A percentile compares a stretch with the other conserved stretches of the same genome.
Conservation (phyloP, 2,113 vertebrate species). For the Capreolus pygargus region DNA sequence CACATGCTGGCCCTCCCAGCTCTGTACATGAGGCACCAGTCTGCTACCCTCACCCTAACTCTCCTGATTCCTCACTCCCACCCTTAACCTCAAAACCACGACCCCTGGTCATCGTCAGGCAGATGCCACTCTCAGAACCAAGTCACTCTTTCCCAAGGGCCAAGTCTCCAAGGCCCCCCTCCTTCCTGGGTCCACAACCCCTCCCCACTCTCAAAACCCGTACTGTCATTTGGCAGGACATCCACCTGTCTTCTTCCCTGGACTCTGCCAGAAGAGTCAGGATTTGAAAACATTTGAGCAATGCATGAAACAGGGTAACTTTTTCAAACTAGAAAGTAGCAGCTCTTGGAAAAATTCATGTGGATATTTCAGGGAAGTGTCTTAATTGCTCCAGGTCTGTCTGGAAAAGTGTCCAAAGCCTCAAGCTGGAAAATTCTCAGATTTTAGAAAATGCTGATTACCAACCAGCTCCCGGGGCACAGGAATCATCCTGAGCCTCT, state of each 20-base stretch:
- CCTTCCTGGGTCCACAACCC: neutral
- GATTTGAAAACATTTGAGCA: conserved; percentile 40
- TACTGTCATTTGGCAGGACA: neutral
- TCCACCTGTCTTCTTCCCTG: neutral
- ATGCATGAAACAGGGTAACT: neutral
- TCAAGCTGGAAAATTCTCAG: conserved; percentile 17
- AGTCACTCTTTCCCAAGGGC: neutral
- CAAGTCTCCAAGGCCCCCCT: neutral
- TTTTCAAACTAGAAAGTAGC: conserved; percentile 25
- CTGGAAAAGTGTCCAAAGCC: conserved; percentile 31
- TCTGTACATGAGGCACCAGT: neutral
- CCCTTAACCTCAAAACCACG: neutral
- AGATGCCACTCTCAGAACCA: neutral
- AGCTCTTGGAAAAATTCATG: conserved; percentile 47
- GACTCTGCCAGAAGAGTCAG: conserved; percentile 10
- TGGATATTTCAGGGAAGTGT: neutral
- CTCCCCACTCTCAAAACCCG: neutral
- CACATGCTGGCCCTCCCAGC: neutral
- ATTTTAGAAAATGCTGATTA: conserved; percentile 1
- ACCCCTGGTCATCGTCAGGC: neutral
- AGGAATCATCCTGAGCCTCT: neutral
- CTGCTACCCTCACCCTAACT: neutral
- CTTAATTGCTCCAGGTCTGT: neutral
- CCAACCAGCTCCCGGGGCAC: neutral
- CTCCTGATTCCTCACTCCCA: neutral